Percentiles rank a stretch among this genome's conserved stretches.
Evolutionary conservation across 35 echinoderm and acorn worm species (phyloP).

Genomic region (Amphiura filiformis): DNA sequence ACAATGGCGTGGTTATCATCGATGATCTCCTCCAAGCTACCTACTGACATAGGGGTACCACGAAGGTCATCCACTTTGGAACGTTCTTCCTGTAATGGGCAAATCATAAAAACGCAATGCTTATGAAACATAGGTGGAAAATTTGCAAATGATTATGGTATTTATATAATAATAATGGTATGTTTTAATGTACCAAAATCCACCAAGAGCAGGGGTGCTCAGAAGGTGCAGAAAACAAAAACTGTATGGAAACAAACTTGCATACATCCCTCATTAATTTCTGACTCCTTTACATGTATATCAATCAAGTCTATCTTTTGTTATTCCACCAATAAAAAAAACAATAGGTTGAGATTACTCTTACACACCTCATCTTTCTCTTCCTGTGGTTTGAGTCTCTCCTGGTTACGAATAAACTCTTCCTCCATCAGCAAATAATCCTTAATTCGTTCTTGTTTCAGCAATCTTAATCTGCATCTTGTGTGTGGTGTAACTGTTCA

Average conservation of each 20-base stretch:
- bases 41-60: slow-evolving; percentile 97
- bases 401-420: slow-evolving; percentile 97
- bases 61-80: slow-evolving; percentile 97
- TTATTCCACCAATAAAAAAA: background rate
- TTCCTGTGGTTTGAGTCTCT: slow-evolving; percentile 96
- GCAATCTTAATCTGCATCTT: slow-evolving; percentile 81
- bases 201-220: too few relatives aligned
- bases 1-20: slow-evolving; percentile 99
- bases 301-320: too few relatives aligned
- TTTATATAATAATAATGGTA: too few relatives aligned
- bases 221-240: too few relatives aligned
- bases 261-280: too few relatives aligned
- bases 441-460: slow-evolving; percentile 95
- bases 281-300: too few relatives aligned
- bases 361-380: slow-evolving; percentile 91
- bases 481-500: slow-evolving; percentile 96
- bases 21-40: slow-evolving; percentile 95
- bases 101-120: background rate
- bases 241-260: too few relatives aligned
- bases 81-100: slow-evolving; percentile 78
- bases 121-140: too few relatives aligned
- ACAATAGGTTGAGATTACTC: background rate
- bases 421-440: slow-evolving; percentile 99
- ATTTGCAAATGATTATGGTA: too few relatives aligned
- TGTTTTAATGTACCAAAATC: too few relatives aligned